Evolutionary conservation across 2,113 vertebrate species (phyloP).

Genomic region (Callocephalon fimbriatum): DNA sequence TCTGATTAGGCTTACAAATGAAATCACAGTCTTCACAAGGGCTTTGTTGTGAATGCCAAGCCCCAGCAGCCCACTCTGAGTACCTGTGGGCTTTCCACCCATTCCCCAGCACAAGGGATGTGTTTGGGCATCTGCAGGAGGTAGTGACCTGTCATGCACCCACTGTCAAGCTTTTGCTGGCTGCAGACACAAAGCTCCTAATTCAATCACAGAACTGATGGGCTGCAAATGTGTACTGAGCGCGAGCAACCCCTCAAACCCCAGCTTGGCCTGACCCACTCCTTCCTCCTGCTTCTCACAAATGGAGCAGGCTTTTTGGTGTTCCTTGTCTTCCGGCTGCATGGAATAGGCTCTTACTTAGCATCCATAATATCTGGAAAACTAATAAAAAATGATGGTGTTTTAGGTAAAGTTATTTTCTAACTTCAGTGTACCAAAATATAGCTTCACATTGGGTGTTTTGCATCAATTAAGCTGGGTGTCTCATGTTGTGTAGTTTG

Average conservation of each 20-base stretch:
- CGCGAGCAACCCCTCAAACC: not conserved
- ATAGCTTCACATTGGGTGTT: not conserved
- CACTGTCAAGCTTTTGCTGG: not conserved
- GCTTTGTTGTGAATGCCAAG: not conserved
- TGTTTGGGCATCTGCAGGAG: not conserved
- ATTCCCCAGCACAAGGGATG: not conserved
- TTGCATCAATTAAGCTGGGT: not conserved
- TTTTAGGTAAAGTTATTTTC: not conserved
- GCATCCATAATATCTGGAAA: not conserved
- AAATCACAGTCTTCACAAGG: not conserved
- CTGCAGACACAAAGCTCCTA: not conserved
- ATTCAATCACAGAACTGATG: not conserved
- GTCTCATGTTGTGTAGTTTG: not conserved
- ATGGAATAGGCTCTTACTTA: not conserved
- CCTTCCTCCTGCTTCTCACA: not conserved
- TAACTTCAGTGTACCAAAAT: not conserved
- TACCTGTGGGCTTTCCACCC: not conserved
- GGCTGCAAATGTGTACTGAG: not conserved
- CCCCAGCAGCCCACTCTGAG: not conserved
- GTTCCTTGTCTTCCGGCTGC: not conserved
- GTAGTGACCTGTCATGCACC: not conserved
- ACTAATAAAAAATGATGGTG: not conserved
- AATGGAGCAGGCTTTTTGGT: not conserved
- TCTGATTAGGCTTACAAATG: conserved; percentile 58
- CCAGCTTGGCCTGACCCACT: not conserved